These are phyloP conservation scores for Acronicta leporina DNA, from an alignment of 2,888 invertebrate genomes.

Conservation along the genomic window DNA sequence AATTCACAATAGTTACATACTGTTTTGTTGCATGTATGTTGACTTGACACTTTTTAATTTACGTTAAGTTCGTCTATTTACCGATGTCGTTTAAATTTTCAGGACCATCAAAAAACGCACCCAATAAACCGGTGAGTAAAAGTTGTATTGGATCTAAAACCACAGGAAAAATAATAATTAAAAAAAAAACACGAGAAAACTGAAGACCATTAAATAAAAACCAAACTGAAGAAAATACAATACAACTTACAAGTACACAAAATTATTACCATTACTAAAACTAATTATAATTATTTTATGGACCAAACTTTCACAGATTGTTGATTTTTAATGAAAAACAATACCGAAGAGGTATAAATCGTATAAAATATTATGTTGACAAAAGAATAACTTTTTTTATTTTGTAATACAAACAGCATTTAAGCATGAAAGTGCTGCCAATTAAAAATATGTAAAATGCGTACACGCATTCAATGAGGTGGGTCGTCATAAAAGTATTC, in stretches of 20 bases:
- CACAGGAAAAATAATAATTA: constrained; percentile 42
- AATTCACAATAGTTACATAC: constrained; percentile 36
- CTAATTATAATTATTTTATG: constrained; percentile 61
- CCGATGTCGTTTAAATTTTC: constrained; percentile 20
- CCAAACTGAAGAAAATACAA: constrained; percentile 56
- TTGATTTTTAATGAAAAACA: constrained; percentile 32
- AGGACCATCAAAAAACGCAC: constrained; percentile 59
- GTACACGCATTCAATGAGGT: constrained; percentile 47
- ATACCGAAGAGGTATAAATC: constrained; percentile 32
- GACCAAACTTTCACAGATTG: constrained; percentile 60
- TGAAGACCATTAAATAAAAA: constrained; percentile 55
- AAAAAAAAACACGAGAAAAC: constrained; percentile 33
- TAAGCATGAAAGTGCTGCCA: constrained; percentile 48
- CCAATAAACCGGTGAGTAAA: constrained; percentile 64
- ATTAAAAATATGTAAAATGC: constrained; percentile 55
- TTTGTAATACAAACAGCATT: constrained; percentile 48
- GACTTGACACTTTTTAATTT: background rate
- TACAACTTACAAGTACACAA: constrained; percentile 53
- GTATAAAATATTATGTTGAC: constrained; percentile 47
- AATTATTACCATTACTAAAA: constrained; percentile 51
- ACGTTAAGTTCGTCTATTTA: background rate
- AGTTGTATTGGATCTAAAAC: constrained; percentile 63
- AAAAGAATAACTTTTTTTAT: constrained; percentile 41
- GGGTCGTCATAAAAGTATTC: constrained; percentile 32
- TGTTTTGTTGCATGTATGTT: constrained; percentile 44